These are phyloP conservation scores for Poecilus cupreus DNA, from an alignment of 2,888 invertebrate species.

Conservation along the genomic window DNA sequence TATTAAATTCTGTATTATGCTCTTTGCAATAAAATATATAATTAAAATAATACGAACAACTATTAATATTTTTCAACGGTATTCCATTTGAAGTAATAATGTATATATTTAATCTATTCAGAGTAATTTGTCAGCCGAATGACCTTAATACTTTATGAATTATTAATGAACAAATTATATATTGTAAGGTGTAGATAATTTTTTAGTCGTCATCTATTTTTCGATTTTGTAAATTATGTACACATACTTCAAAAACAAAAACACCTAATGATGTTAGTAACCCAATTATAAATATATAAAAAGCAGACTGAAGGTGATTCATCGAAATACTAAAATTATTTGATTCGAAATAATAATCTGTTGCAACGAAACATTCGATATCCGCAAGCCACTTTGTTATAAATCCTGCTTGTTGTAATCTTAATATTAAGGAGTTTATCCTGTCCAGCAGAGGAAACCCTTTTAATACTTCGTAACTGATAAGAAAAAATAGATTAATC, in stretches of 20 bases:
- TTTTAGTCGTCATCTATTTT: no score
- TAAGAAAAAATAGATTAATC: not conserved
- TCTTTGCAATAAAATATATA: no score
- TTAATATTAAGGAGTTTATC: not conserved
- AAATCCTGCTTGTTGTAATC: not conserved
- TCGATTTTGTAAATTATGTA: not conserved
- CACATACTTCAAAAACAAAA: conserved; percentile 5
- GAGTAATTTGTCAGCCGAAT: no score
- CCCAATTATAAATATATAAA: not conserved
- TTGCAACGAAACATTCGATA: not conserved
- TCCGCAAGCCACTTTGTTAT: not conserved
- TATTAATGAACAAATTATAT: no score
- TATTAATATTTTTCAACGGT: no score
- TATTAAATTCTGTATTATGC: no score
- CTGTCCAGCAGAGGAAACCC: not conserved
- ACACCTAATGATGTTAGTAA: not conserved
- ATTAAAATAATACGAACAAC: no score
- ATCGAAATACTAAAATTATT: not conserved
- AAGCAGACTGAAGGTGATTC: not conserved
- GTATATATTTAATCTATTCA: no score
- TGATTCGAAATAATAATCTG: not conserved
- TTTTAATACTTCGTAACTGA: not conserved
- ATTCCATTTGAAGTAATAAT: no score
- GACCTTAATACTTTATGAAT: no score
- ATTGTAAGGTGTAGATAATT: no score